Percentiles rank a stretch among this genome's conserved stretches.
phyloP scores from a whole-genome alignment of 2,113 vertebrate species.

The Gavialis gangeticus region DNA sequence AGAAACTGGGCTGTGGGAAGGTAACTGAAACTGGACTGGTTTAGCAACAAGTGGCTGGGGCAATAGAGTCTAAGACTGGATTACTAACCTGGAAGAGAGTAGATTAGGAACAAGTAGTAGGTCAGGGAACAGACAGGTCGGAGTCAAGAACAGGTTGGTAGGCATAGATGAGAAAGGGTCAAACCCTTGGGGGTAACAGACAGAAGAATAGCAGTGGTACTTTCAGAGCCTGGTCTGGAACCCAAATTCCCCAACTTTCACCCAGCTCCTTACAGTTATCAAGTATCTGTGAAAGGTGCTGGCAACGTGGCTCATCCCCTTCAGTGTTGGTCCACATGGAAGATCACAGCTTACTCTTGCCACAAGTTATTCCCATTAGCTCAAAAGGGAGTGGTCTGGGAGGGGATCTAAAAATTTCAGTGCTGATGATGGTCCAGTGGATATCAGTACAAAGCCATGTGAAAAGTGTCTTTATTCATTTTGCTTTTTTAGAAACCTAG shows the following conservation, averaged over 20 bases:
- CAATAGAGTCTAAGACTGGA: no score
- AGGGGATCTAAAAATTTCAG: rapidly evolving
- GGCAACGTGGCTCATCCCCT: rapidly evolving
- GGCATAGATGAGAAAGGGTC: not conserved
- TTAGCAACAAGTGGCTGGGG: not conserved
- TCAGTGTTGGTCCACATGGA: rapidly evolving
- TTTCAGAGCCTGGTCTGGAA: not conserved
- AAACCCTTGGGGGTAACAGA: not conserved
- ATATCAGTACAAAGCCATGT: not conserved
- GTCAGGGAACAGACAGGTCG: not conserved
- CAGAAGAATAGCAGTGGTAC: not conserved
- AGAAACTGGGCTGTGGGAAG: not conserved
- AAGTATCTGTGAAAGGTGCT: not conserved
- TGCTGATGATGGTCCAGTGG: not conserved
- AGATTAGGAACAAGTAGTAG: not conserved
- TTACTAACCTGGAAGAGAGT: no score
- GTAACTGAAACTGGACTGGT: not conserved
- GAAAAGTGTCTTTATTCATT: not conserved
- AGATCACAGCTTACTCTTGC: rapidly evolving
- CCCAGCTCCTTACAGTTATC: not conserved
- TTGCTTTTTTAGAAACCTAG: not conserved
- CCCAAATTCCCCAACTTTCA: not conserved
- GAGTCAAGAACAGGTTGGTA: not conserved
- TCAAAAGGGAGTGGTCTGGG: not conserved
- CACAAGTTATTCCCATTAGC: not conserved